Percentiles rank a stretch among this genome's conserved stretches.
These are phyloP conservation scores for Cosmia pyralina DNA, from an alignment of 2,888 invertebrate species.

Conservation along the genomic window DNA sequence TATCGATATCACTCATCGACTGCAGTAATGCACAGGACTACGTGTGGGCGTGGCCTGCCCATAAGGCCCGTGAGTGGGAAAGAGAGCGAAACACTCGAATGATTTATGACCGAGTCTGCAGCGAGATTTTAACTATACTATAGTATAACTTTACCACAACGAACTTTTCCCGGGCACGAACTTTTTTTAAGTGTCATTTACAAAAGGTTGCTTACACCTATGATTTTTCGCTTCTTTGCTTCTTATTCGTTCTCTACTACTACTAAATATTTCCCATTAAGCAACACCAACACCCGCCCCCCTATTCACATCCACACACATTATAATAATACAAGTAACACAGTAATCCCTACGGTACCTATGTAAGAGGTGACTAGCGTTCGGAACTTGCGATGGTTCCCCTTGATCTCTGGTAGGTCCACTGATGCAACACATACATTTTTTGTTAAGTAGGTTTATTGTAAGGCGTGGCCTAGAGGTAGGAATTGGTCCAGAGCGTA, in stretches of 20 bases:
- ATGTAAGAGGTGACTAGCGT: slow-evolving; percentile 99
- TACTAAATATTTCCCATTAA: not conserved
- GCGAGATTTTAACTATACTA: too few species aligned
- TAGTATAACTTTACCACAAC: too few species aligned
- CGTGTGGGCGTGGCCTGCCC: too few species aligned
- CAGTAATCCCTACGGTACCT: slow-evolving; percentile 93
- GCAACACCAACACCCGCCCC: slow-evolving; percentile 67
- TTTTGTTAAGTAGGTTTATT: slow-evolving; percentile 46
- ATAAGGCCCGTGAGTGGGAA: too few species aligned
- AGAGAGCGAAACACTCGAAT: too few species aligned
- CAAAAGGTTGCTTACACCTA: not conserved
- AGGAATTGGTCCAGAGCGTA: not conserved
- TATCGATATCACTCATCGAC: too few species aligned
- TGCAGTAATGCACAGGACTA: too few species aligned
- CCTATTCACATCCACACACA: slow-evolving; percentile 64
- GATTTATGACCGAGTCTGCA: too few species aligned
- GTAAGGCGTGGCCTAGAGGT: slow-evolving; percentile 35
- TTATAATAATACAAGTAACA: slow-evolving; percentile 61
- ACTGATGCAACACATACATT: slow-evolving; percentile 89
- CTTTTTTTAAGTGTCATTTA: not conserved
- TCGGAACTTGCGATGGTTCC: slow-evolving; percentile 99
- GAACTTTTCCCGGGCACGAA: not conserved
- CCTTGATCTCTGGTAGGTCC: slow-evolving; percentile 99
- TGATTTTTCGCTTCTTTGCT: too few species aligned
- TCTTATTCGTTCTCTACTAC: not conserved